Evolutionary conservation across 2,888 invertebrate species (phyloP), one percentile per base, ranked within the genome.

Genomic region (Ecliptopera silaceata): DNA sequence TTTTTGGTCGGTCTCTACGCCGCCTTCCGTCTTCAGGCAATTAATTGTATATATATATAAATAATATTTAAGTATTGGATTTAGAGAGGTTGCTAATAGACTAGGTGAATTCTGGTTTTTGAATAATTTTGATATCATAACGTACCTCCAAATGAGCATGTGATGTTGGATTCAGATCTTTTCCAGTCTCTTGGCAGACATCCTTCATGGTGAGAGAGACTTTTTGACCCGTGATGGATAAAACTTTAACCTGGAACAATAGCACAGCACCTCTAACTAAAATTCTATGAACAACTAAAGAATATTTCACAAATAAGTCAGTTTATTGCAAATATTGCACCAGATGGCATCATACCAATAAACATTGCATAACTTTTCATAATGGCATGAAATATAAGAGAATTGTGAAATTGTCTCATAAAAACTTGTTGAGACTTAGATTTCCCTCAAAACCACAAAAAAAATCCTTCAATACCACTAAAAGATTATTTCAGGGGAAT

Each of bases 191-290:
- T 84, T 99, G 99, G 79, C 99, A 97, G 0, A 99, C 99, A 86
- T 99, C 99, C 88, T 98, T 99, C 96, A 99, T 98, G 0, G 97
- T 97, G 2, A 99, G 92, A 1, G 99, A 98, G 0, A 97, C 96
- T 85, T 98, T 99, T 77, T 97, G 97, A 0, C 98, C 98, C n/a
- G 96, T 96, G 29, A 98, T 93, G 12, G 97, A 97, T 53, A 98
- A 86, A 0, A 99, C 97, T 92, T 99, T 98, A 0, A 95, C 93
- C 91, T 94, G 77, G n/a, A 71, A 65, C 39, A 46, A 46, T 13
- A 31, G 34, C 29, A 34, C 20, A n/a, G 2, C 6, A 22, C 36
- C 36, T 36, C 15, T 36, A 10, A 15, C 15, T 15, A 6, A 15
- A 13, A 15, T 15, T 2, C 15, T 8, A 36, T 34, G 13, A 34